These are phyloP conservation scores for Mystacornis crossleyi DNA, from an alignment of 2,113 vertebrate genomes.

Conservation along the genomic window DNA sequence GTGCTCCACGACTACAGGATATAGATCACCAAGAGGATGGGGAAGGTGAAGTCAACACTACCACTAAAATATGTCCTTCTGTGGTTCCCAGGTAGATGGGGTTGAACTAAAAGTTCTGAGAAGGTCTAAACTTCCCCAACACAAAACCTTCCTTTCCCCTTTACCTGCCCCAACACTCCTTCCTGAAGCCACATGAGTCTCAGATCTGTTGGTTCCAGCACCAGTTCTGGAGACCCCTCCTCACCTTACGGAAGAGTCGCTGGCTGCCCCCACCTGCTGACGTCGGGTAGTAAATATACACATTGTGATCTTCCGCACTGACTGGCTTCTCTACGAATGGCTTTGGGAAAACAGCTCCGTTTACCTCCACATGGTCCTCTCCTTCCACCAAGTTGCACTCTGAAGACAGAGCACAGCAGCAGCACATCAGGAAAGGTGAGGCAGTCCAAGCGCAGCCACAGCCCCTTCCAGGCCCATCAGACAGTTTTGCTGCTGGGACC, in stretches of 20 bases:
- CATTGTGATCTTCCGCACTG: constrained; percentile 98
- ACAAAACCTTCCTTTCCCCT: neutral
- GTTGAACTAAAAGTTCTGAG: neutral
- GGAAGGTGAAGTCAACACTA: neutral
- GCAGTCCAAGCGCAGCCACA: neutral
- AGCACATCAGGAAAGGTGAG: neutral
- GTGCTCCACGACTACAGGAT: neutral
- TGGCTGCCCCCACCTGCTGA: constrained; percentile 97
- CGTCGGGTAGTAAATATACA: constrained; percentile 98
- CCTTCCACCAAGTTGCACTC: constrained; percentile 95
- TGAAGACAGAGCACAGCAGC: constrained; percentile 59
- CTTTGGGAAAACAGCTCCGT: constrained; percentile 95
- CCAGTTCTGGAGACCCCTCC: neutral
- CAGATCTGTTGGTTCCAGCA: neutral
- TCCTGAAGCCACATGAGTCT: neutral
- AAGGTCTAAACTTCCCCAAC: neutral
- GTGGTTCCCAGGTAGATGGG: neutral
- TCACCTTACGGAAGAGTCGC: constrained; percentile 96
- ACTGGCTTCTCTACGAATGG: constrained; percentile 99
- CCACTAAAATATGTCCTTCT: neutral
- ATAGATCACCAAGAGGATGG: neutral
- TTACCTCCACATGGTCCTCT: constrained; percentile 97
- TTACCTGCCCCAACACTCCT: neutral
- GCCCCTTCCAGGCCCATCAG: neutral
- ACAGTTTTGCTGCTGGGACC: neutral